Evolutionary conservation across 2,797 vertebrate species (phyloP), one percentile per base, ranked within the genome.

Genomic region (Xiphophorus birchmanni): DNA sequence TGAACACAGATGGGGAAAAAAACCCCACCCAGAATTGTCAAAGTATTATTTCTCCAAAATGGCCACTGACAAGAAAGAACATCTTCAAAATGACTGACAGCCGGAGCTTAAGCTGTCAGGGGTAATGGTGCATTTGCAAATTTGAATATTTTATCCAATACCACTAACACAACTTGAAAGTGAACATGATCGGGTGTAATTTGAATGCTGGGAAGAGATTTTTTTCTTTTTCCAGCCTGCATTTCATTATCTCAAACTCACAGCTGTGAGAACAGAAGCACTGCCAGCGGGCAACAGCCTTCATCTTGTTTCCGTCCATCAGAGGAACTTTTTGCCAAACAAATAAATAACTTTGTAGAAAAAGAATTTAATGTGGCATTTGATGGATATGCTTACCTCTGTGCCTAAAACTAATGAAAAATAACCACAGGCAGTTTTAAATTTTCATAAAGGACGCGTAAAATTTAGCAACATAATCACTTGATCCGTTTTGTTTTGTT

Each of bases 161-260:
- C 13, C 40, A 71, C 40, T 26, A 42, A 69, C 37, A 7, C 40
- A 71, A 71, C 67, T 44, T 71, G 18, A n/a, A 71, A 71, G 9
- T 71, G 40, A 26, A 42, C 0, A n/a, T 42, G 40, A 44, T 44
- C 5, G 0, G 23, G n/a, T 42, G 10, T 12, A 18, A 32, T 74
- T 26, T 32, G 4, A 35, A 35, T 52, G 17, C 18, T 23, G 23
- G 18, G 4, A 40, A 74, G 29, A 37, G 9, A 26, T 37, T 26
- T 23, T 52, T 18, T 6, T 40, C 5, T 26, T 10, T 7, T 15
- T 13, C 13, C 65, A 42, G 21, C 40, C 40, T 44, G 12, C 37
- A 74, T 74, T 74, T 37, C 32, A 23, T 74, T 37, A 74, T 74
- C 73, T 40, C 73, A 74, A 54, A 54, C 35, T 13, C 32, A 74